These are phyloP conservation scores for Drosophila mojavensis DNA, from an alignment of 1,140 invertebrate species.

Conservation along the genomic window DNA sequence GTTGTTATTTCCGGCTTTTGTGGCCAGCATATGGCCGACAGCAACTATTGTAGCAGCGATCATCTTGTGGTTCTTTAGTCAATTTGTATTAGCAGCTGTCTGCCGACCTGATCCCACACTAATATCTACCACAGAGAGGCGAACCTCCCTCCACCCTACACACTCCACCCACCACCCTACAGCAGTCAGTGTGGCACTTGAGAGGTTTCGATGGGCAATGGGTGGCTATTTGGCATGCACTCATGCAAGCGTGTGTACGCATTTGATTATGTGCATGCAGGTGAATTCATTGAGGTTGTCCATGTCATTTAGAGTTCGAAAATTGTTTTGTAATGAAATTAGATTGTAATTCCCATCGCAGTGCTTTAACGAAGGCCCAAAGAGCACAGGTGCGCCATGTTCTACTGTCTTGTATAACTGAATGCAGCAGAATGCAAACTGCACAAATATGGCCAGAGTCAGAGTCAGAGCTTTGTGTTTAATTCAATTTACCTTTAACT, in stretches of 20 bases:
- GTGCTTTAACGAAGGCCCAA: constrained; percentile 28
- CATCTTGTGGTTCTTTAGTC: constrained; percentile 59
- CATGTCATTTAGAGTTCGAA: constrained; percentile 59
- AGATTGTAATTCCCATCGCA: constrained; percentile 68
- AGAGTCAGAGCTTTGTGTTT: not conserved
- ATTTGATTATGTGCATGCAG: not conserved
- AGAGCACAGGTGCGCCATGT: constrained; percentile 26
- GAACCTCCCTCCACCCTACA: no score
- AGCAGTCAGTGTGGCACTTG: constrained; percentile 1
- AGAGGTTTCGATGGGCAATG: constrained; percentile 36
- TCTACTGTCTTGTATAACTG: constrained; percentile 6
- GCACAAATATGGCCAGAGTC: constrained; percentile 9
- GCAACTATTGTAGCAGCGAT: constrained; percentile 45
- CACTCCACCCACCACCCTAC: not conserved
- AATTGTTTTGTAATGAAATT: constrained; percentile 80
- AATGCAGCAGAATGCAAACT: constrained; percentile 9
- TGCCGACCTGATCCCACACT: not conserved
- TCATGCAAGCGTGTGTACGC: not conserved
- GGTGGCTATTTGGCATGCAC: constrained; percentile 48
- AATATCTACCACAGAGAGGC: not conserved
- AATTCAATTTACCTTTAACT: constrained; percentile 32
- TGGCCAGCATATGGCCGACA: constrained; percentile 49
- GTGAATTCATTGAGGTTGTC: constrained; percentile 21
- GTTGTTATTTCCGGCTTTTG: constrained; percentile 75
- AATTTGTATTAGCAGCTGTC: constrained; percentile 62